phyloP scores from a whole-genome alignment of 2,797 vertebrate genomes.

The Poeciliopsis paucimaculata region DNA sequence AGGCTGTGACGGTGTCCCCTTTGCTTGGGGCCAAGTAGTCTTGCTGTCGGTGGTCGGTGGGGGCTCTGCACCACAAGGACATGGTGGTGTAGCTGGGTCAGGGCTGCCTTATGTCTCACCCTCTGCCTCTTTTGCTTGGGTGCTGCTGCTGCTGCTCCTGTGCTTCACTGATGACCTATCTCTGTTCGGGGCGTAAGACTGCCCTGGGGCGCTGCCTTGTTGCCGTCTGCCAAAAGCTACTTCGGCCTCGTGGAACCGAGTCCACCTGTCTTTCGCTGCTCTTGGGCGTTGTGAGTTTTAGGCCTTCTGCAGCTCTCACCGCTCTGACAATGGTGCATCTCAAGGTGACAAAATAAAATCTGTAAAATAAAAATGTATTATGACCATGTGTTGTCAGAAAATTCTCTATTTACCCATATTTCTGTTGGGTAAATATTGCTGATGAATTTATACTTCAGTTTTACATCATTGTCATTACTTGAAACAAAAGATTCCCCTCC shows the following conservation, averaged over 20 bases:
- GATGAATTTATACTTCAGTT: neutral
- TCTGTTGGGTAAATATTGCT: neutral
- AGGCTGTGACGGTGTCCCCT: neutral
- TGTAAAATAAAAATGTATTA: neutral
- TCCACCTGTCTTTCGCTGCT: neutral
- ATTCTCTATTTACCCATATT: neutral
- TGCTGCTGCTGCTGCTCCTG: neutral
- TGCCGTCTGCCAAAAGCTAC: neutral
- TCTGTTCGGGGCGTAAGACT: neutral
- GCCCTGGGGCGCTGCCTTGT: neutral
- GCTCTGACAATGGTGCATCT: neutral
- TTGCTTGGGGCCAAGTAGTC: neutral
- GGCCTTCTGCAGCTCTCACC: neutral
- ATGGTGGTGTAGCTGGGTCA: neutral
- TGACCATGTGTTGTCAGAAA: neutral
- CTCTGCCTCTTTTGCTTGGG: neutral
- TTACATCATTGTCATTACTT: neutral
- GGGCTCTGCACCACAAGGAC: neutral
- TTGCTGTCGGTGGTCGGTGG: neutral
- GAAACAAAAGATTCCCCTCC: constrained; percentile 17
- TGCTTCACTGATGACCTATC: too few relatives aligned
- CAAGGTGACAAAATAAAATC: neutral
- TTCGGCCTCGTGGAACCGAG: neutral
- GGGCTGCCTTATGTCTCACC: neutral
- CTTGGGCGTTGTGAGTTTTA: neutral